phyloP scores from a whole-genome alignment of 2,113 vertebrate species.

The Neogobius melanostomus region DNA sequence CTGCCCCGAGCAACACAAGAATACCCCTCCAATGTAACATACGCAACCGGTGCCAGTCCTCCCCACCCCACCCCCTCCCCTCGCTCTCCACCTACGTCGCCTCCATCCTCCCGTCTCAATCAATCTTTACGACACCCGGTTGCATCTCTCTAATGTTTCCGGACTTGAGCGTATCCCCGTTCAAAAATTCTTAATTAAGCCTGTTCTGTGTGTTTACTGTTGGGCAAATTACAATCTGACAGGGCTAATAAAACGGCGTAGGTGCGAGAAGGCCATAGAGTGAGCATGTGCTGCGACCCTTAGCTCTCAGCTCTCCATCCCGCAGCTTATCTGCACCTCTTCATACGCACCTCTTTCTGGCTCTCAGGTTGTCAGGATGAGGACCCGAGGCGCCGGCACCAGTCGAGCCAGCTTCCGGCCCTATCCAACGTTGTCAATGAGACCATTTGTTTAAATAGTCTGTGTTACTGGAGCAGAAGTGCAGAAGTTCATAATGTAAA shows the following conservation, averaged over 20 bases:
- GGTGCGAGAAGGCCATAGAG: conserved; percentile 61
- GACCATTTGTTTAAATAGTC: conserved; percentile 53
- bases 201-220: conserved; percentile 81
- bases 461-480: conserved; percentile 38
- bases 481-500: conserved; percentile 1
- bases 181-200: conserved; percentile 84
- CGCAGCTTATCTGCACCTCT: conserved; percentile 65
- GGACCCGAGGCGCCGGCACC: conserved; percentile 49
- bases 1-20: conserved; percentile 80
- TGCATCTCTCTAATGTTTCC: conserved; percentile 85
- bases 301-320: conserved; percentile 62
- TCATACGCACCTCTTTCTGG: conserved; percentile 68
- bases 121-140: conserved; percentile 85
- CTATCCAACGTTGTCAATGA: conserved; percentile 45
- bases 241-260: conserved; percentile 80
- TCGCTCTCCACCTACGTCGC: conserved; percentile 61
- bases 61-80: neutral
- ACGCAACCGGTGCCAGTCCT: conserved; percentile 54
- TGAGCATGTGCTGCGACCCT: conserved; percentile 64
- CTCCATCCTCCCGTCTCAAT: conserved; percentile 78
- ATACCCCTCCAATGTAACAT: conserved; percentile 71
- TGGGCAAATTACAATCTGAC: conserved; percentile 79
- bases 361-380: conserved; percentile 60
- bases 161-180: conserved; percentile 79
- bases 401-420: conserved; percentile 39